Conservation (phyloP, 2,113 vertebrate species). For the Hyperopisus bebe region DNA sequence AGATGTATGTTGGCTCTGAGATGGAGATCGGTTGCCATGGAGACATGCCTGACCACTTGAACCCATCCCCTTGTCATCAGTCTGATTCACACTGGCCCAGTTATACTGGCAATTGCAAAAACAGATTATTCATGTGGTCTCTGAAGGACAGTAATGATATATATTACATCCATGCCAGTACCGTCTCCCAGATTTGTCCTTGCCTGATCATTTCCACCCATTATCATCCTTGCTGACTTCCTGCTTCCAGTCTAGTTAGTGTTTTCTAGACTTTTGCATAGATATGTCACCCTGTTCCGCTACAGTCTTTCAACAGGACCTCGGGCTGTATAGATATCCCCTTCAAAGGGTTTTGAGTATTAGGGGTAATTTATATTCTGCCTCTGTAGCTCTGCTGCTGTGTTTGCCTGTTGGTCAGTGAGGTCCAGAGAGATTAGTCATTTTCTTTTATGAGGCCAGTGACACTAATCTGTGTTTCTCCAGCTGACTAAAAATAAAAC, state of each 20-base stretch:
- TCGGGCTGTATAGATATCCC: not conserved
- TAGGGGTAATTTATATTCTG: not conserved
- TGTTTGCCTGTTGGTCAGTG: constrained; percentile 2
- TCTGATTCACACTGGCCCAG: not conserved
- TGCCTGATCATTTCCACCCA: not conserved
- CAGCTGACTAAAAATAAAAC: not conserved
- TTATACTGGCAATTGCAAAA: not conserved
- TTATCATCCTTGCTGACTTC: not conserved
- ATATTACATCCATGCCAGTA: not conserved
- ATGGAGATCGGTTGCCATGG: not conserved
- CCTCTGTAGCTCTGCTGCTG: not conserved
- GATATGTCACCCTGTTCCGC: not conserved
- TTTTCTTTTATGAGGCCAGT: not conserved
- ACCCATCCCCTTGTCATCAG: not conserved
- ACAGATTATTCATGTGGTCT: not conserved
- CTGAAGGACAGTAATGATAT: not conserved
- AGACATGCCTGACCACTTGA: not conserved
- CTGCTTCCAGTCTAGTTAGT: not conserved
- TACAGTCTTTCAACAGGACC: not conserved
- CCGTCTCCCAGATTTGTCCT: not conserved
- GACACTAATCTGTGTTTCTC: constrained; percentile 10
- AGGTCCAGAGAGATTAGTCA: not conserved
- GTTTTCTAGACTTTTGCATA: not conserved
- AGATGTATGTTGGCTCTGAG: not conserved
- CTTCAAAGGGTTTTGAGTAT: not conserved